These are phyloP conservation scores for Neocrepidodera transversa DNA, from an alignment of 2,888 invertebrate species.

Conservation along the genomic window DNA sequence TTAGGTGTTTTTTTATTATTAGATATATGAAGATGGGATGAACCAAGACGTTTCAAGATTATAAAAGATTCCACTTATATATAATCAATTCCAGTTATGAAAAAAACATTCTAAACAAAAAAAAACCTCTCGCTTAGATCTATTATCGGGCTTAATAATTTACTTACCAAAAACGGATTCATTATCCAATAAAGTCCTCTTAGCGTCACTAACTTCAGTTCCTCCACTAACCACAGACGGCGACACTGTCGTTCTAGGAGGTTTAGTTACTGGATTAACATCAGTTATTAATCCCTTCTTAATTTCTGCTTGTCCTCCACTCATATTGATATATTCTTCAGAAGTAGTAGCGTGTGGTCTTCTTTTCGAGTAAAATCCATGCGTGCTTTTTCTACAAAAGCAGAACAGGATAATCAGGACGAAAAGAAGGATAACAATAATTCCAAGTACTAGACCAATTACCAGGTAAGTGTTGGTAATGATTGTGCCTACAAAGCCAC, in stretches of 20 bases:
- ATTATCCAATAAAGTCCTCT: constrained; percentile 80
- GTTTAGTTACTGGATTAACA: constrained; percentile 85
- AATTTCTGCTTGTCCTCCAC: constrained; percentile 81
- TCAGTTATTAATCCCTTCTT: constrained; percentile 85
- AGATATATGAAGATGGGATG: not conserved
- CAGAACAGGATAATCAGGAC: constrained; percentile 59
- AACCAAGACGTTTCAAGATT: too few relatives aligned
- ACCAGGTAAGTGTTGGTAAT: constrained; percentile 61
- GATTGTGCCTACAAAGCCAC: constrained; percentile 38
- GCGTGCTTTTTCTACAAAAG: constrained; percentile 53
- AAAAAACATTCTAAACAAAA: too few relatives aligned
- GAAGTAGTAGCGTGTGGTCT: constrained; percentile 51
- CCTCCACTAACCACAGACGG: constrained; percentile 76
- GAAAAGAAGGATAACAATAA: constrained; percentile 61
- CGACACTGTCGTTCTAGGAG: constrained; percentile 78
- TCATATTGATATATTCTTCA: constrained; percentile 69
- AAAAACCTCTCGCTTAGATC: too few relatives aligned
- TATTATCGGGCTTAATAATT: not conserved
- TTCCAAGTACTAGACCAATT: constrained; percentile 61
- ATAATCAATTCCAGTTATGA: too few relatives aligned
- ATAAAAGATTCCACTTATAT: too few relatives aligned
- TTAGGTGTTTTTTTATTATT: constrained; percentile 8
- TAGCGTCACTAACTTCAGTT: constrained; percentile 83
- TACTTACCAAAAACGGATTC: constrained; percentile 72
- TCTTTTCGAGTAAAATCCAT: constrained; percentile 48